Evolutionary conservation across 2,113 vertebrate species (phyloP).

Genomic region (Petaurus breviceps): DNA sequence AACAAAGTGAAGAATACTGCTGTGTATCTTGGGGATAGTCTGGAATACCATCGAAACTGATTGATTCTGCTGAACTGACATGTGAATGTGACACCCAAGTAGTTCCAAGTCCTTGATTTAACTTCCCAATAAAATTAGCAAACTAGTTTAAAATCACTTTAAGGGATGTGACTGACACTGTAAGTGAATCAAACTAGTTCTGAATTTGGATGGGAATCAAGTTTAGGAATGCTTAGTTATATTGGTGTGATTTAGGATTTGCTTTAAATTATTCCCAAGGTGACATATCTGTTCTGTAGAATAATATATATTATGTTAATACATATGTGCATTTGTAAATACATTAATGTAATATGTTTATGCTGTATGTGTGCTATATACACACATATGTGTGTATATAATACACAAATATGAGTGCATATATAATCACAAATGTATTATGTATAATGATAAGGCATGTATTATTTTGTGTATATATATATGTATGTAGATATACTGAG

Average conservation of each 20-base stretch:
- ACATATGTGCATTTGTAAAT: neutral
- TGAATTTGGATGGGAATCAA: neutral
- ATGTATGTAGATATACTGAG: neutral
- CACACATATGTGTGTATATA: neutral
- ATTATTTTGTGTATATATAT: too few relatives aligned
- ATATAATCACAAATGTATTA: neutral
- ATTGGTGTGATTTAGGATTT: slow-evolving; percentile 21
- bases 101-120: slow-evolving; percentile 13
- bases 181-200: slow-evolving; percentile 1
- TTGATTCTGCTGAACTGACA: slow-evolving; percentile 16
- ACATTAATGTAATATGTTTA: too few relatives aligned
- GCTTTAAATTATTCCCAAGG: neutral
- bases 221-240: slow-evolving; percentile 8
- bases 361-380: too few relatives aligned
- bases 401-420: neutral
- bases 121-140: slow-evolving; percentile 7
- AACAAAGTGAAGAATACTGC: neutral
- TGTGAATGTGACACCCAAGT: neutral
- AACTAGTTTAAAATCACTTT: slow-evolving; percentile 21
- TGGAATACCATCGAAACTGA: neutral
- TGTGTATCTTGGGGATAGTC: neutral
- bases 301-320: neutral
- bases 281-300: neutral
- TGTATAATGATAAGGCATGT: neutral
- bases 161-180: neutral